Evolutionary conservation across 2,113 vertebrate species (phyloP), one percentile per base, ranked within the genome.

Genomic region (Leptobrachium ailaonicum): DNA sequence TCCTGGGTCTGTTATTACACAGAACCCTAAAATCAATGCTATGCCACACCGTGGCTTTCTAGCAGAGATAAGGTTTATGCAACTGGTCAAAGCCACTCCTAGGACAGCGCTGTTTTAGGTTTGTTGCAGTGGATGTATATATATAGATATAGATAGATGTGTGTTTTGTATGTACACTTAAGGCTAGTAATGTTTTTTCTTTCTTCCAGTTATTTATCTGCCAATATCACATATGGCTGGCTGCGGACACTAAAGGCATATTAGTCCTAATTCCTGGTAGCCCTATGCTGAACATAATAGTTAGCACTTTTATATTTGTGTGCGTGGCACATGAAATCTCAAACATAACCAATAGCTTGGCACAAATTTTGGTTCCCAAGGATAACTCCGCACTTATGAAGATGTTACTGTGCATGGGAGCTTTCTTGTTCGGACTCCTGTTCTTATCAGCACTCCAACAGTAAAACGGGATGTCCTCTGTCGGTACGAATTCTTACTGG

Each of bases 171-270:
- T 32, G 20, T 32, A 32, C 20, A 1, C 20, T 32, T 32, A 32
- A 32, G 20, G 20, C 20, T 32, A 32, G 20, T 41, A 41, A 73
- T n/a, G 6, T 9, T 3, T 68, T 83, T 12, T 81, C 66, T 70
- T 53, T 58, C 83, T 87, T 83, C 76, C 79, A 99, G 98, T 95
- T 99, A 11, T 99, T 99, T 85, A 99, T 99, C 75, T 99, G 97
- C 86, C 97, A 99, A 53, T 99, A 99, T 84, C 98, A 99, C 85
- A 98, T 99, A 79, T 99, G 98, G 98, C 92, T 99, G 85, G 97
- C 97, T 0, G 97, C 97, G 0, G 98, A 99, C 90, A 99, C 98
- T 20, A 96, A 95, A 82, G 98, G 97, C 1, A 94, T 99, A 87
- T 86, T 99, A 87, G 96, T 99, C 11, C 94, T 99, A n/a, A 92